phyloP scores from a whole-genome alignment of 2,113 vertebrate genomes.

The Gallinago undulata region DNA sequence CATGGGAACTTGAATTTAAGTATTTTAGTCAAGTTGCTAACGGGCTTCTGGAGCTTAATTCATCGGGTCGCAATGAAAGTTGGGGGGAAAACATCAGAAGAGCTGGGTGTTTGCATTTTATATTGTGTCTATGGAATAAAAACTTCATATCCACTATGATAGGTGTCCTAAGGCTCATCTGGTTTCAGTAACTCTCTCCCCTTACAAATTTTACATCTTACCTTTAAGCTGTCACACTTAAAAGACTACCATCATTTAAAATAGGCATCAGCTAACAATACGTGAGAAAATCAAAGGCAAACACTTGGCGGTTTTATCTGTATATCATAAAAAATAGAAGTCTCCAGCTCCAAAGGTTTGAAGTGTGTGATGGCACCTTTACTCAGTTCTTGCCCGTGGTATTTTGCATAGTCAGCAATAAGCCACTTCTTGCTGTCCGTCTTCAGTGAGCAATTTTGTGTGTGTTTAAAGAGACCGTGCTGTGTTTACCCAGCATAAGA shows the following conservation, averaged over 20 bases:
- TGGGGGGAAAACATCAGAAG: neutral
- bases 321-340: neutral
- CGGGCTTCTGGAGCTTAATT: neutral
- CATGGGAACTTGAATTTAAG: neutral
- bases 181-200: neutral
- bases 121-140: neutral
- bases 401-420: neutral
- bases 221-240: neutral
- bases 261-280: neutral
- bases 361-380: neutral
- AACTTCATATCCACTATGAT: neutral
- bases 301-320: neutral
- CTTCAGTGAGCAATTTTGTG: neutral
- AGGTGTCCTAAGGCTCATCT: neutral
- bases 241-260: neutral
- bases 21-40: neutral
- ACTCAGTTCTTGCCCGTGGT: neutral
- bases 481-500: neutral
- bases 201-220: neutral
- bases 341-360: neutral
- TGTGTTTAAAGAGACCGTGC: neutral
- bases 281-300: neutral
- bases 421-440: neutral
- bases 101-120: neutral
- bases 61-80: neutral